These are phyloP conservation scores for Mirounga angustirostris DNA, from an alignment of 2,113 vertebrate species.

Conservation along the genomic window DNA sequence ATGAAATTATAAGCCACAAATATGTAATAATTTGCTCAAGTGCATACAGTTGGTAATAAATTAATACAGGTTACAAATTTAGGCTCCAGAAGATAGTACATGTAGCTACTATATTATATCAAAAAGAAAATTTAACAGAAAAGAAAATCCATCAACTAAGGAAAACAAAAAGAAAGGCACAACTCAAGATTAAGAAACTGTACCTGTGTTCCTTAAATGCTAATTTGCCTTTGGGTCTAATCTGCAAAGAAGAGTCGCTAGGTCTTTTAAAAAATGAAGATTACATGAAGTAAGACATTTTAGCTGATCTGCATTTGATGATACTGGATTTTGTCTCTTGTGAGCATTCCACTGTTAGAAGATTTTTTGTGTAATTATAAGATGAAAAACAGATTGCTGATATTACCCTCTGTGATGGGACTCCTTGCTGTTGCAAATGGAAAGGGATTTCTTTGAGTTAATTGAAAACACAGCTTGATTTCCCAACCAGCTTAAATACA, in stretches of 20 bases:
- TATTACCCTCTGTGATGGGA: slow-evolving; percentile 71
- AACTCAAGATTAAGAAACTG: neutral
- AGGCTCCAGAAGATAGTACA: neutral
- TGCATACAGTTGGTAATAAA: neutral
- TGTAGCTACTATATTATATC: neutral
- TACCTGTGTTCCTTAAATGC: slow-evolving; percentile 16
- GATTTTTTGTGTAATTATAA: slow-evolving; percentile 63
- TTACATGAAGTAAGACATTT: neutral
- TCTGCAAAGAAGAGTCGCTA: slow-evolving; percentile 3
- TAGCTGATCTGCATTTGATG: neutral
- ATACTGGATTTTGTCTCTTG: slow-evolving; percentile 50
- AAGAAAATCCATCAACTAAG: neutral
- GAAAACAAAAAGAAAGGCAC: neutral
- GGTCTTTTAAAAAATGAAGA: slow-evolving; percentile 10
- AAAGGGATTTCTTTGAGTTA: slow-evolving; percentile 68
- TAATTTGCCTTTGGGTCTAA: slow-evolving; percentile 36
- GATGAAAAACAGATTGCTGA: slow-evolving; percentile 75
- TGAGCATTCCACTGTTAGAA: neutral
- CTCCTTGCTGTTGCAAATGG: slow-evolving; percentile 71
- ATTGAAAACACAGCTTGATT: slow-evolving; percentile 82
- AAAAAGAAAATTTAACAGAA: neutral
- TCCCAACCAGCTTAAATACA: slow-evolving; percentile 78
- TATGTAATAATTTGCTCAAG: neutral
- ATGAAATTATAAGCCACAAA: neutral
- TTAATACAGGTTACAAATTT: neutral